Percentiles rank a stretch among this genome's conserved stretches.
These are phyloP conservation scores for Solea senegalensis DNA, from an alignment of 2,113 vertebrate species.

Conservation along the genomic window DNA sequence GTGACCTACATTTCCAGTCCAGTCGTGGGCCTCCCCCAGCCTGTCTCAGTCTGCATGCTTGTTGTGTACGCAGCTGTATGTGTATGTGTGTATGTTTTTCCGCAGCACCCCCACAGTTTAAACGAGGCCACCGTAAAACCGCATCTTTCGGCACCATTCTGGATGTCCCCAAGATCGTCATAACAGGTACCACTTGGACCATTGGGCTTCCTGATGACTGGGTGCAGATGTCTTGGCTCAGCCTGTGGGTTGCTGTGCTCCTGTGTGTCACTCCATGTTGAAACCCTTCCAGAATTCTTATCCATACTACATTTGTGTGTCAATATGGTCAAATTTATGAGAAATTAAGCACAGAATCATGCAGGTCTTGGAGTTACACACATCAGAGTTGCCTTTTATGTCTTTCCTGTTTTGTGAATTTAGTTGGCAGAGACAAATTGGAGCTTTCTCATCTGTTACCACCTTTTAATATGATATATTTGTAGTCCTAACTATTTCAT, in stretches of 20 bases:
- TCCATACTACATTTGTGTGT: background rate
- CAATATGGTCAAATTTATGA: background rate
- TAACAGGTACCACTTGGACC: conserved; percentile 93
- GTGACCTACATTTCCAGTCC: conserved; percentile 49
- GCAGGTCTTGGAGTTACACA: conserved; percentile 62
- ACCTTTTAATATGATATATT: conserved; percentile 1
- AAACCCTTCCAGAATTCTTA: background rate
- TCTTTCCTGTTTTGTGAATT: conserved; percentile 33
- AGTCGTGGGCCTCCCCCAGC: conserved; percentile 66
- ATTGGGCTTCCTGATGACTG: conserved; percentile 57
- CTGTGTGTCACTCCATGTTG: conserved; percentile 88
- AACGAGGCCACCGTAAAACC: conserved; percentile 99
- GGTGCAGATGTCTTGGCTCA: conserved; percentile 52
- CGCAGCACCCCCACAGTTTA: conserved; percentile 94
- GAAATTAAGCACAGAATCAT: background rate
- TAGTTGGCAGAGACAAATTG: background rate
- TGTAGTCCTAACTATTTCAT: background rate
- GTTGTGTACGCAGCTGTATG: conserved; percentile 85
- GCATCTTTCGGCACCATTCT: conserved; percentile 99
- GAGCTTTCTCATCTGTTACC: conserved; percentile 44
- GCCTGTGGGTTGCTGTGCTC: conserved; percentile 49
- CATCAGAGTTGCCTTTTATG: conserved; percentile 37
- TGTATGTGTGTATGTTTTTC: conserved; percentile 91
- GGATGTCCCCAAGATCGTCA: conserved; percentile 99
- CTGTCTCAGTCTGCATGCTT: conserved; percentile 87